These are phyloP conservation scores for Drosophila mettleri DNA, from an alignment of 2,888 invertebrate genomes.

Conservation along the genomic window DNA sequence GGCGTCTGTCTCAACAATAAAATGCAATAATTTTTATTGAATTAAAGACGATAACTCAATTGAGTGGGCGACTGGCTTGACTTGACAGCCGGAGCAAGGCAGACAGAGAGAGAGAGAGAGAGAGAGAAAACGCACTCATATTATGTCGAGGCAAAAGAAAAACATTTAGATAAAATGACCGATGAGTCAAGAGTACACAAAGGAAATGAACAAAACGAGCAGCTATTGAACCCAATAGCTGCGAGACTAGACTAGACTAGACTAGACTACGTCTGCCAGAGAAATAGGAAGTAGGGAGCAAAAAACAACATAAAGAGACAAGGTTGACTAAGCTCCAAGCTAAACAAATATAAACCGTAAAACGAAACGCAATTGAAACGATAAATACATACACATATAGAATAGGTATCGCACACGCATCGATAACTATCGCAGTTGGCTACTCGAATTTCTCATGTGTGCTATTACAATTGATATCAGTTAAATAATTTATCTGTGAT, in stretches of 20 bases:
- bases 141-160: slow-evolving; percentile 10
- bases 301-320: slow-evolving; percentile 13
- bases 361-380: background rate
- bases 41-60: slow-evolving; percentile 75
- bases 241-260: no score
- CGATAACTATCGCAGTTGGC: slow-evolving; percentile 23
- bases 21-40: slow-evolving; percentile 69
- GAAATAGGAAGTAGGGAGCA: background rate
- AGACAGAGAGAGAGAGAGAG: background rate
- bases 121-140: background rate
- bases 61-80: slow-evolving; percentile 57
- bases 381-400: background rate
- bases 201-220: slow-evolving; percentile 30
- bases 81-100: slow-evolving; percentile 14
- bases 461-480: slow-evolving; percentile 20
- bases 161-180: slow-evolving; percentile 28
- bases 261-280: slow-evolving; percentile 4
- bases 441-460: background rate
- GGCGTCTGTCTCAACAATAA: slow-evolving; percentile 62
- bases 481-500: slow-evolving; percentile 32
- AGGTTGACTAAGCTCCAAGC: slow-evolving; percentile 12
- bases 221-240: slow-evolving; percentile 37
- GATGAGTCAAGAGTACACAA: slow-evolving; percentile 44
- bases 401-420: background rate
- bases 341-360: background rate